Conservation (phyloP, 2,797 vertebrate genomes). For the Pogonophryne albipinna region DNA sequence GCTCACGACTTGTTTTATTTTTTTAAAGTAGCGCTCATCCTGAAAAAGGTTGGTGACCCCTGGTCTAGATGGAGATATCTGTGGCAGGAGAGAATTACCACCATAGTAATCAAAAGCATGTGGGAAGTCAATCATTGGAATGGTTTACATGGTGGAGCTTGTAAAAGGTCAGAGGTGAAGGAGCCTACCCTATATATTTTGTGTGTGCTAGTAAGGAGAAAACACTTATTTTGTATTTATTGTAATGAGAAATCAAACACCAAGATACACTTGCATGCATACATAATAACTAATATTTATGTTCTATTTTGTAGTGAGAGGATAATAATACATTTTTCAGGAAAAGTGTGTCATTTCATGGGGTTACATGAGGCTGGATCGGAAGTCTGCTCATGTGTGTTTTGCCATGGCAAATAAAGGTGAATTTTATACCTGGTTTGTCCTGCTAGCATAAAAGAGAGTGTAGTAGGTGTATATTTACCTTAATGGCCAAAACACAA, state of each 20-base stretch:
- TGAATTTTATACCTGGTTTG: slow-evolving; percentile 1
- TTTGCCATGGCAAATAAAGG: slow-evolving; percentile 19
- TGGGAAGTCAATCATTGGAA: too few relatives aligned
- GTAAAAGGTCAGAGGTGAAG: too few relatives aligned
- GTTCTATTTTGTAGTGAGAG: background rate
- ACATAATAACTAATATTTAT: background rate
- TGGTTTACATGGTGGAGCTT: too few relatives aligned
- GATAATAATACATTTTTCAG: background rate
- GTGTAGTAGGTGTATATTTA: slow-evolving; percentile 60
- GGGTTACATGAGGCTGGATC: slow-evolving; percentile 6
- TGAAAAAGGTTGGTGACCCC: too few relatives aligned
- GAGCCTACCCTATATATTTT: too few relatives aligned
- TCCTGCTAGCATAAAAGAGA: slow-evolving; percentile 37
- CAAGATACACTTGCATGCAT: background rate
- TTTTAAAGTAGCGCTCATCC: too few relatives aligned
- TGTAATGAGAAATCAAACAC: background rate
- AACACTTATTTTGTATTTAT: background rate
- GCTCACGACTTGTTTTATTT: too few relatives aligned
- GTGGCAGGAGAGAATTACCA: too few relatives aligned
- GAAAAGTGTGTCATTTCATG: slow-evolving; percentile 17
- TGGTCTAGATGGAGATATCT: too few relatives aligned
- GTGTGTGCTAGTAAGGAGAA: too few relatives aligned
- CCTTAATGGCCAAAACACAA: slow-evolving; percentile 64
- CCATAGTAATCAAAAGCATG: too few relatives aligned
- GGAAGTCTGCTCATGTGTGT: slow-evolving; percentile 21